Conservation (phyloP, 2,888 invertebrate genomes). For the Eupithecia abbreviata region DNA sequence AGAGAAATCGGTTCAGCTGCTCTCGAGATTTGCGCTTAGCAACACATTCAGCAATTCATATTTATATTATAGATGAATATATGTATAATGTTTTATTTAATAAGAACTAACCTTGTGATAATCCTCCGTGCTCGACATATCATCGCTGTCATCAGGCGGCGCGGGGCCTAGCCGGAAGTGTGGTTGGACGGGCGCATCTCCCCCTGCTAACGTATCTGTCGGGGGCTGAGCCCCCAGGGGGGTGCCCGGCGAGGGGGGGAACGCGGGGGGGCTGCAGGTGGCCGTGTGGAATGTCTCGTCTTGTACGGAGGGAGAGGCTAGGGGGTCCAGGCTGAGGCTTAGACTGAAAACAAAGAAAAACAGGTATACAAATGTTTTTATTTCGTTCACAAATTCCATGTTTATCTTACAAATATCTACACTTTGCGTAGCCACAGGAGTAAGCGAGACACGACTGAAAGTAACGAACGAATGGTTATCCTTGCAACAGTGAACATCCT, state of each 20-base stretch:
- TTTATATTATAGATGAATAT: too few relatives aligned
- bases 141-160: constrained; percentile 82
- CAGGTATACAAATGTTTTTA: too few relatives aligned
- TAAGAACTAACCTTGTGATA: constrained; percentile 70
- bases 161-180: constrained; percentile 68
- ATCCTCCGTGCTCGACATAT: constrained; percentile 85
- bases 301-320: constrained; percentile 49
- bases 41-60: too few relatives aligned
- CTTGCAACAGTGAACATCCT: not conserved
- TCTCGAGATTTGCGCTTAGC: too few relatives aligned
- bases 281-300: constrained; percentile 91
- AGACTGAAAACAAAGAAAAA: constrained; percentile 72
- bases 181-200: constrained; percentile 49
- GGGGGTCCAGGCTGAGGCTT: constrained; percentile 86
- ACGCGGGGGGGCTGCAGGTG: constrained; percentile 75
- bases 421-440: not conserved
- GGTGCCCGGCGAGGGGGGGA: constrained; percentile 48
- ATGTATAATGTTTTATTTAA: too few relatives aligned
- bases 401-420: too few relatives aligned
- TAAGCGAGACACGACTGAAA: not conserved
- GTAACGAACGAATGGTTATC: not conserved
- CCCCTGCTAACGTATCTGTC: constrained; percentile 26
- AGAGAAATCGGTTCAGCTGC: too few relatives aligned
- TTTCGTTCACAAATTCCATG: too few relatives aligned
- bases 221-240: constrained; percentile 31